phyloP scores from a whole-genome alignment of 2,113 vertebrate genomes.

The Dascyllus trimaculatus region DNA sequence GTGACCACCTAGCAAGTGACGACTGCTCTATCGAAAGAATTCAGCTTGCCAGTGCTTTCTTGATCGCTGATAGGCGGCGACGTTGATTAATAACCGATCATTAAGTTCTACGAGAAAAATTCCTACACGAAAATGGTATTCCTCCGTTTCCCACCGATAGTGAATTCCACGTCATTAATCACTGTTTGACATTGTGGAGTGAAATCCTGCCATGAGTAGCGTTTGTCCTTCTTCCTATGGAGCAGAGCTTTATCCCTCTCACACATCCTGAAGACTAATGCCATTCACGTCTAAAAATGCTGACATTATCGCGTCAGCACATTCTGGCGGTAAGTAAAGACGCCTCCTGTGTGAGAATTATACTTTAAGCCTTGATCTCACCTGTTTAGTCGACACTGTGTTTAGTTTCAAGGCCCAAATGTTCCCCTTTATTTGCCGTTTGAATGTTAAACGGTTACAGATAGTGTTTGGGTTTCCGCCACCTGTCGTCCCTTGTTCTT shows the following conservation, averaged over 20 bases:
- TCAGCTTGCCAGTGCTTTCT: neutral
- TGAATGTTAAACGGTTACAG: no score
- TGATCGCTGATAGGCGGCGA: conserved; percentile 31
- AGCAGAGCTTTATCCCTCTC: neutral
- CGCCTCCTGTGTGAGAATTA: neutral
- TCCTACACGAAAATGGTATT: conserved; percentile 20
- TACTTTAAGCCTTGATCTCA: no score
- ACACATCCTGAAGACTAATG: conserved; percentile 7
- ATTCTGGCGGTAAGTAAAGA: conserved; percentile 12
- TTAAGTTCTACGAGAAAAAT: conserved; percentile 21
- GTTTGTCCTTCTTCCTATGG: conserved; percentile 53
- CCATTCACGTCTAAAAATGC: neutral
- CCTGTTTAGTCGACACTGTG: no score
- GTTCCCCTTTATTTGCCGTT: no score
- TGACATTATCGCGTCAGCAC: conserved; percentile 24
- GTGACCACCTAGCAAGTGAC: neutral
- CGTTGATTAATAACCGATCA: conserved; percentile 45
- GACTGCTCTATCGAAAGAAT: conserved; percentile 11
- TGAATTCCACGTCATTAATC: conserved; percentile 53
- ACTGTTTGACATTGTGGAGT: conserved; percentile 38
- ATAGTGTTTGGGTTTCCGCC: neutral
- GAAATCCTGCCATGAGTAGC: conserved; percentile 46
- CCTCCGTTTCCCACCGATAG: neutral
- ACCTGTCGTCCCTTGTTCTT: neutral
- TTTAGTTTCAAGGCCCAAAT: no score